These are phyloP conservation scores for Xerus rutilus DNA, from an alignment of 2,797 vertebrate species.

Conservation along the genomic window DNA sequence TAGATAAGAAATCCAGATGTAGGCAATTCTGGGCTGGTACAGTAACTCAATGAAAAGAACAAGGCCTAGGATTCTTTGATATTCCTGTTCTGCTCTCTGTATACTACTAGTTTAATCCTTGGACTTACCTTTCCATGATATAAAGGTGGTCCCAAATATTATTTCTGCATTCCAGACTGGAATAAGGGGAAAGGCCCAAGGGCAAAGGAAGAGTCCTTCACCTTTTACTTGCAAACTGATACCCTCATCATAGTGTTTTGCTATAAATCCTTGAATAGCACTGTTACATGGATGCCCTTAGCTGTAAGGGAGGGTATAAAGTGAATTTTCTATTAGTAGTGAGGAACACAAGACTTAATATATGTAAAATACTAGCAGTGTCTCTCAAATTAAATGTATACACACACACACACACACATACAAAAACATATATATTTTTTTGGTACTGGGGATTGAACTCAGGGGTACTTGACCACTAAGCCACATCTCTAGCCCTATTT, in stretches of 20 bases:
- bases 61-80: neutral
- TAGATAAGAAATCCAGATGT: slow-evolving; percentile 14
- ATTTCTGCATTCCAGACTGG: neutral
- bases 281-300: neutral
- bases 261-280: neutral
- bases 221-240: slow-evolving; percentile 33
- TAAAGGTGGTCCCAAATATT: neutral
- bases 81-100: slow-evolving; percentile 19
- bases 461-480: no score
- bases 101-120: slow-evolving; percentile 41
- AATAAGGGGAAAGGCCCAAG: neutral
- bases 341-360: slow-evolving; percentile 22
- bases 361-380: neutral
- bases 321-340: slow-evolving; percentile 25
- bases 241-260: neutral
- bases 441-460: no score
- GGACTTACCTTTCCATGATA: neutral
- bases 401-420: no score
- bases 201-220: neutral
- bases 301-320: neutral
- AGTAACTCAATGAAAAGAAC: neutral
- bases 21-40: neutral
- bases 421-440: no score
- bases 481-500: no score
- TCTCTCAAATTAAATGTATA: neutral